phyloP scores from a whole-genome alignment of 1,140 invertebrate species.

The Heliconius himera region DNA sequence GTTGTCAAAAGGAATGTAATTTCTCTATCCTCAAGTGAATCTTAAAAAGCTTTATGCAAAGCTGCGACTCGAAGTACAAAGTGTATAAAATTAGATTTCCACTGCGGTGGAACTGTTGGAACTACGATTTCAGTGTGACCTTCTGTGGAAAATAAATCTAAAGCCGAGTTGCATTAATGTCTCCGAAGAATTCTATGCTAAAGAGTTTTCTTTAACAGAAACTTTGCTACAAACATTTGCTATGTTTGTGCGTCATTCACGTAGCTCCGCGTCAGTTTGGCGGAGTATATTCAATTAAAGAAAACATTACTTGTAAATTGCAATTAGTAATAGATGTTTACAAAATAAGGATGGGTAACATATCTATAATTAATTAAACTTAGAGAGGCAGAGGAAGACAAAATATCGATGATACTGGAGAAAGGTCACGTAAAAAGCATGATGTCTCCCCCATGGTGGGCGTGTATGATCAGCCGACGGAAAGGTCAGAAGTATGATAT shows the following conservation, averaged over 20 bases:
- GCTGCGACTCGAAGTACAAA: not conserved
- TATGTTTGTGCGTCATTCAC: too few species aligned
- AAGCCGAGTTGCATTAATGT: not conserved
- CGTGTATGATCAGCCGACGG: too few species aligned
- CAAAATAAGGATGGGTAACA: too few species aligned
- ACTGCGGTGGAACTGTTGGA: not conserved
- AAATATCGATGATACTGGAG: too few species aligned
- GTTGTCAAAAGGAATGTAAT: not conserved
- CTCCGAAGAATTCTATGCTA: not conserved
- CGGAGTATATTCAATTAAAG: not conserved
- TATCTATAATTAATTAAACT: too few species aligned
- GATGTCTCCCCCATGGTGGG: too few species aligned
- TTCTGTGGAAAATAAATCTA: slow-evolving; percentile 11
- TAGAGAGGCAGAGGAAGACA: too few species aligned
- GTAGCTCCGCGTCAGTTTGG: too few species aligned
- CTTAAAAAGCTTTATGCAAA: slow-evolving; percentile 4
- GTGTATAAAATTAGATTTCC: slow-evolving; percentile 11
- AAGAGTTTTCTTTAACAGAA: not conserved
- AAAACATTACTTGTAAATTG: not conserved
- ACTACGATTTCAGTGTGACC: not conserved
- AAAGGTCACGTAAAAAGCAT: too few species aligned
- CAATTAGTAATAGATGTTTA: not conserved
- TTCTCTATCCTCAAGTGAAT: not conserved
- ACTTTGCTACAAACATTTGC: not conserved
- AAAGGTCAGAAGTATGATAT: too few species aligned